Conservation (phyloP, 2,888 invertebrate species). For the Eupithecia pulchellata region DNA sequence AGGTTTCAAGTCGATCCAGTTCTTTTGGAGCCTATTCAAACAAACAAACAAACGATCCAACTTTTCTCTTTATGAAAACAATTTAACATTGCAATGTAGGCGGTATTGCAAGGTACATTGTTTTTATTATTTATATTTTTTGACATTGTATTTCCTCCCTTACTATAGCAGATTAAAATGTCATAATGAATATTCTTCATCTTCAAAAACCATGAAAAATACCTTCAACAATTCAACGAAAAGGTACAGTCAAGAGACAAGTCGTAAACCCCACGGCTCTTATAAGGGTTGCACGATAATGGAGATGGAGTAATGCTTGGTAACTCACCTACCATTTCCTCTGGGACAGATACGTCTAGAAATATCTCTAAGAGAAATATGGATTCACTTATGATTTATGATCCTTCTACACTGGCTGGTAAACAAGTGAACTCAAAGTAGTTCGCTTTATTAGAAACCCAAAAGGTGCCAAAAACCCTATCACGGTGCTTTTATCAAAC, state of each 20-base stretch:
- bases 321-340: neutral
- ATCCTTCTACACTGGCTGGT: neutral
- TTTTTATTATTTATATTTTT: too few species aligned
- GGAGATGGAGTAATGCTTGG: neutral
- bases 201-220: neutral
- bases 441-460: too few species aligned
- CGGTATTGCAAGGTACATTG: too few species aligned
- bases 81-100: too few species aligned
- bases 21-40: too few species aligned
- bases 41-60: too few species aligned
- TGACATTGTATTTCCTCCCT: too few species aligned
- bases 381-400: neutral
- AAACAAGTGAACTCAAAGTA: neutral
- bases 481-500: too few species aligned
- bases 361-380: neutral
- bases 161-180: neutral
- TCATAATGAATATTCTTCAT: neutral
- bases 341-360: neutral
- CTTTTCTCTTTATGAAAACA: too few species aligned
- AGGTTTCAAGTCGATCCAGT: too few species aligned
- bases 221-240: neutral
- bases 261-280: neutral
- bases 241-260: constrained; percentile 11
- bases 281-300: neutral
- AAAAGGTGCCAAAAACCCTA: too few species aligned